These are phyloP conservation scores for Mohoua ochrocephala DNA, from an alignment of 2,113 vertebrate genomes.

Conservation along the genomic window DNA sequence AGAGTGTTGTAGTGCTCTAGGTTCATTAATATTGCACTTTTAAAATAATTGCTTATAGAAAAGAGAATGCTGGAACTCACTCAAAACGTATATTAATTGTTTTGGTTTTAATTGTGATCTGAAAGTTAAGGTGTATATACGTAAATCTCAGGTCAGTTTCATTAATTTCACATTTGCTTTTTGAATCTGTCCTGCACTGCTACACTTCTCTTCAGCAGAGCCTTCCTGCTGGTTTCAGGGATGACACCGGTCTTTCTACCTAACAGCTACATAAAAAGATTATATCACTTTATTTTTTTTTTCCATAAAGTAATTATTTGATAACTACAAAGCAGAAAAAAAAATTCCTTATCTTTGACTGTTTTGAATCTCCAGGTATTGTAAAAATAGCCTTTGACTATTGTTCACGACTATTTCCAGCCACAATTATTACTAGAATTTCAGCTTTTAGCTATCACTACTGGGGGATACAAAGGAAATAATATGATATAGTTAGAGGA, in stretches of 20 bases:
- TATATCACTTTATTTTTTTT: not conserved
- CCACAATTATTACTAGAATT: not conserved
- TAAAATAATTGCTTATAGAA: not conserved
- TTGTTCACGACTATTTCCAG: not conserved
- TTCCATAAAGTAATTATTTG: constrained; percentile 25
- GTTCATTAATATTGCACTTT: not conserved
- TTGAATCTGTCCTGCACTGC: not conserved
- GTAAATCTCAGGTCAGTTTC: not conserved
- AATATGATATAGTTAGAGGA: not conserved
- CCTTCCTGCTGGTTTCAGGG: not conserved
- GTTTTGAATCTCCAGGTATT: not conserved
- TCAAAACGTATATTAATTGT: not conserved
- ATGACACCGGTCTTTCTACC: not conserved
- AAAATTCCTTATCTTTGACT: not conserved
- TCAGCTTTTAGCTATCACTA: not conserved
- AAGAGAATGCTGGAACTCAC: not conserved
- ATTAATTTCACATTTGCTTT: not conserved
- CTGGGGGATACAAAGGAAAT: not conserved
- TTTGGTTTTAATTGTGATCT: not conserved
- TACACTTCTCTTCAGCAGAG: not conserved
- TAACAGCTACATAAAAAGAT: not conserved
- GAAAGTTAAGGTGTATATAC: not conserved
- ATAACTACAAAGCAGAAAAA: constrained; percentile 12
- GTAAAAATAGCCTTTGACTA: not conserved
- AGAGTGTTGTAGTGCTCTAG: not conserved